Conservation (phyloP, 53 echinoderm and acorn worm species). For the Zoroaster sp. region DNA sequence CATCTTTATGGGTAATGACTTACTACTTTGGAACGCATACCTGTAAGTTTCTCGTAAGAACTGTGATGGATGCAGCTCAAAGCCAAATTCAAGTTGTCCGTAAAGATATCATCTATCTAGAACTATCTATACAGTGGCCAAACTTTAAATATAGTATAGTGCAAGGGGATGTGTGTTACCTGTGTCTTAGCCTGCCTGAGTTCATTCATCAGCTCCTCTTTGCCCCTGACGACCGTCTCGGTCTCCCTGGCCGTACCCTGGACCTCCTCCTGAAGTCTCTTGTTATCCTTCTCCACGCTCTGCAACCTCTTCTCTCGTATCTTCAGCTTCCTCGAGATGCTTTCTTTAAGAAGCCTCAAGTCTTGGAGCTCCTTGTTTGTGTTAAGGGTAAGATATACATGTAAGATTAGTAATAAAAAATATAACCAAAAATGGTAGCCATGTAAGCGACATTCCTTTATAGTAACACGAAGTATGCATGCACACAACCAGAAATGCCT, state of each 20-base stretch:
- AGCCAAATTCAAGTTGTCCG: not conserved
- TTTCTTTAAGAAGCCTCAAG: constrained; percentile 56
- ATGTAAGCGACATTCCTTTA: not conserved
- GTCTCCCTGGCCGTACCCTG: constrained; percentile 62
- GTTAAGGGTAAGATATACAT: not conserved
- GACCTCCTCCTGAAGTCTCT: constrained; percentile 29
- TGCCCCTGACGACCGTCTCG: constrained; percentile 60
- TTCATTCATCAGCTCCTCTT: constrained; percentile 63
- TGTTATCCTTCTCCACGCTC: constrained; percentile 64
- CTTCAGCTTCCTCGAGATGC: constrained; percentile 64
- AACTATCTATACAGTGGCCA: not conserved
- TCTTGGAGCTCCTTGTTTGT: constrained; percentile 50
- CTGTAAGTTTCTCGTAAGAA: not conserved
- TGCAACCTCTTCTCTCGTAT: constrained; percentile 69
- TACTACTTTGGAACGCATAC: not conserved
- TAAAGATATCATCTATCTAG: not conserved
- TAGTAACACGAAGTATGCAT: not conserved
- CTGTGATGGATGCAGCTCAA: not conserved
- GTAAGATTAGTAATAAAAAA: not conserved
- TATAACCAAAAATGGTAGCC: not conserved
- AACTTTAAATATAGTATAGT: too few species aligned
- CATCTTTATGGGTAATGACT: too few species aligned
- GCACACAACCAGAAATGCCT: not conserved
- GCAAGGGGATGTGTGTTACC: constrained; percentile 28
- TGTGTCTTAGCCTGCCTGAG: constrained; percentile 64